These are phyloP conservation scores for Dissostichus mawsoni DNA, from an alignment of 2,113 vertebrate species.

Conservation along the genomic window DNA sequence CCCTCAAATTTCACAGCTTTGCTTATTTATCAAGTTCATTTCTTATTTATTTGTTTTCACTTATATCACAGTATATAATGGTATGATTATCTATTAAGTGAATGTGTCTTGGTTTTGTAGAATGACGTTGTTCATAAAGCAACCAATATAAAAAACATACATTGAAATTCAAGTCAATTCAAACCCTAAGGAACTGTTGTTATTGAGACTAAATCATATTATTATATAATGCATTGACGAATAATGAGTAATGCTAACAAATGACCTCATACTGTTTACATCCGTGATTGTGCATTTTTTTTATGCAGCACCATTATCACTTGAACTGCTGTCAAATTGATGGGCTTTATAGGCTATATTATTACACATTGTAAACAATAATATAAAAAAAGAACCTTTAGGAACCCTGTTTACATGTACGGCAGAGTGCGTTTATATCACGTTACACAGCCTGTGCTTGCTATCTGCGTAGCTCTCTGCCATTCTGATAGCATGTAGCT, in stretches of 20 bases:
- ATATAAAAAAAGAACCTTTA: neutral
- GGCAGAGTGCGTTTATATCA: neutral
- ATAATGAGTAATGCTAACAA: neutral
- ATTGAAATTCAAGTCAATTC: neutral
- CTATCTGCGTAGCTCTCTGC: neutral
- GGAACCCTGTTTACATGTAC: neutral
- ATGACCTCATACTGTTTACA: constrained; percentile 7
- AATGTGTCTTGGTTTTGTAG: neutral
- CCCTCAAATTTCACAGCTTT: no score
- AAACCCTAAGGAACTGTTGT: neutral
- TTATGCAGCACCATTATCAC: neutral
- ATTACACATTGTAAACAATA: constrained; percentile 1
- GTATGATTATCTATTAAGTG: neutral
- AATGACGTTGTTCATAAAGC: neutral
- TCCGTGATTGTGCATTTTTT: constrained; percentile 29
- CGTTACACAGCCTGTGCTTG: neutral
- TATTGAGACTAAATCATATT: neutral
- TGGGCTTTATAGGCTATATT: neutral
- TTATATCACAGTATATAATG: neutral
- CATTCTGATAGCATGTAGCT: constrained; percentile 38
- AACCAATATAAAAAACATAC: neutral
- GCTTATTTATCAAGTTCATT: neutral
- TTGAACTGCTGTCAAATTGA: neutral
- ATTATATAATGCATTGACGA: neutral
- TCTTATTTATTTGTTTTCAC: neutral